Conservation (phyloP, 2,113 vertebrate species). For the Pampusana beccarii region DNA sequence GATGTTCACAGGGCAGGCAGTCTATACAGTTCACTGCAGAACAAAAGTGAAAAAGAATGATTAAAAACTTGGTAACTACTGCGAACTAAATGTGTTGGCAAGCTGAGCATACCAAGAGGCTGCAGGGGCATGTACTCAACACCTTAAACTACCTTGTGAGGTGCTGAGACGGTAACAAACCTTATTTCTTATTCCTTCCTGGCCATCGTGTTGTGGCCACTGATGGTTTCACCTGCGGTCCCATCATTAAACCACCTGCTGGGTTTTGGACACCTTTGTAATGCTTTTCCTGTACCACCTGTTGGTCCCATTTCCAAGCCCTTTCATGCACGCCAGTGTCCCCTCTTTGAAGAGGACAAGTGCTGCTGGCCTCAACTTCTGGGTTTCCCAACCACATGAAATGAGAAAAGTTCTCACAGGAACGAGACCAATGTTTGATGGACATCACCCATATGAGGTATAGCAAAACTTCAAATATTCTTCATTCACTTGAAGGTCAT, state of each 20-base stretch:
- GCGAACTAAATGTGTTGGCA: neutral
- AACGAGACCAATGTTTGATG: neutral
- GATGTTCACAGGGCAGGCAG: neutral
- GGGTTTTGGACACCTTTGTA: neutral
- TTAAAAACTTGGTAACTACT: neutral
- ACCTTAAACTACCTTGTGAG: neutral
- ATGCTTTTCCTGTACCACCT: neutral
- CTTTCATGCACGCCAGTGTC: accelerated
- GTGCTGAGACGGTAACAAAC: neutral
- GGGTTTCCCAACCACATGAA: neutral
- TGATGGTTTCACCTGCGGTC: neutral
- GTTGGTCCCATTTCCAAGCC: neutral
- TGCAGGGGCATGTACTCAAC: neutral
- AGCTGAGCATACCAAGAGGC: neutral
- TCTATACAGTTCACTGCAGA: neutral
- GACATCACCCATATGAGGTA: neutral
- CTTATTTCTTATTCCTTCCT: neutral
- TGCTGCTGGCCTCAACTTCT: neutral
- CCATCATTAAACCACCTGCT: neutral
- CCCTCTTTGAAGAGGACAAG: neutral
- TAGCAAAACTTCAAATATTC: neutral
- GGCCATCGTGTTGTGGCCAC: neutral
- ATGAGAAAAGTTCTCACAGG: neutral
- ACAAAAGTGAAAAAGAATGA: neutral
- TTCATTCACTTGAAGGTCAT: neutral